Percentiles rank a stretch among this genome's conserved stretches.
Evolutionary conservation across 2,888 invertebrate genomes (phyloP).

Genomic region (Pandemis corylana): DNA sequence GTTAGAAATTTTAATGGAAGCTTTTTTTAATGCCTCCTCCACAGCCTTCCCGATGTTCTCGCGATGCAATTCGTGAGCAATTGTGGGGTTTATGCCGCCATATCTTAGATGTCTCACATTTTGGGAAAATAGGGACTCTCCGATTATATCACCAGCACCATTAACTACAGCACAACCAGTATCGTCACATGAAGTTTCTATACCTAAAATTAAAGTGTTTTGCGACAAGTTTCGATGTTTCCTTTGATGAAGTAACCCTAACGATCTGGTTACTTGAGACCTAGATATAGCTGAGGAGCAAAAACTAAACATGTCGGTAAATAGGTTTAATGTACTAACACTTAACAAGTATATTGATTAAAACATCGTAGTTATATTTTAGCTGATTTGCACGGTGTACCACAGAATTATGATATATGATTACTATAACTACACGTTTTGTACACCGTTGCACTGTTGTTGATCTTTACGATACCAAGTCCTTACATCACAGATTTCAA

Average conservation of each 20-base stretch:
- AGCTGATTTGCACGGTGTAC: too few species aligned
- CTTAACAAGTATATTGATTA: neutral
- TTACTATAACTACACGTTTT: too few species aligned
- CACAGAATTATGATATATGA: neutral
- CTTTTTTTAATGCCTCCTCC: slow-evolving; percentile 86
- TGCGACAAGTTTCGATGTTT: slow-evolving; percentile 27
- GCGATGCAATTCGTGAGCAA: slow-evolving; percentile 93
- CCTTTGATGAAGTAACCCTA: slow-evolving; percentile 9
- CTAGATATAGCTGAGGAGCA: neutral
- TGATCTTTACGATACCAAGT: too few species aligned
- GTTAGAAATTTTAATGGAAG: slow-evolving; percentile 86
- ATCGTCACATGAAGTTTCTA: slow-evolving; percentile 99
- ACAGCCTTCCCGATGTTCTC: slow-evolving; percentile 91
- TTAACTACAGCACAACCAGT: slow-evolving; percentile 96
- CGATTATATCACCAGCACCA: slow-evolving; percentile 88
- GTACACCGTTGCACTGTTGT: too few species aligned
- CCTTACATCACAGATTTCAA: too few species aligned
- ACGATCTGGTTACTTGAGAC: slow-evolving; percentile 1
- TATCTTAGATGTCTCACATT: slow-evolving; percentile 88
- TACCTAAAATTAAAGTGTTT: slow-evolving; percentile 88
- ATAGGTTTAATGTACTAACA: neutral
- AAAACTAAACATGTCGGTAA: slow-evolving; percentile 21
- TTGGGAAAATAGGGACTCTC: slow-evolving; percentile 94
- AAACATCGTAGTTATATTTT: neutral
- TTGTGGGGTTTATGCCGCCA: slow-evolving; percentile 95